Conservation (phyloP, 2,797 vertebrate genomes). For the Tenualosa ilisha region DNA sequence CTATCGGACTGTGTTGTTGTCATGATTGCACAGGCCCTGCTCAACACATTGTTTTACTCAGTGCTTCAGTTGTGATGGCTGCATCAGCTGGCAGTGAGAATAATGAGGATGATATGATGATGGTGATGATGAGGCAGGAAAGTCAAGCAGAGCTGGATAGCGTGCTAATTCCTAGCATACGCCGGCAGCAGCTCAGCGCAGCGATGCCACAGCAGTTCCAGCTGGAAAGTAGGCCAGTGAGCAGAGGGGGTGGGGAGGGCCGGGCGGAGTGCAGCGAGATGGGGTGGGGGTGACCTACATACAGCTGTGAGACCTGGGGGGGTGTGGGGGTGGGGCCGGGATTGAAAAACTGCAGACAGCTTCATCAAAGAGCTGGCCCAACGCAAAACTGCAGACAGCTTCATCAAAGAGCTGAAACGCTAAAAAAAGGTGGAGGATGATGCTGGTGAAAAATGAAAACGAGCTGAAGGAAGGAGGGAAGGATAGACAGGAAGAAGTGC, state of each 20-base stretch:
- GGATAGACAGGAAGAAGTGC: not conserved
- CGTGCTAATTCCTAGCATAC: conserved; percentile 36
- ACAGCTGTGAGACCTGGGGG: conserved; percentile 48
- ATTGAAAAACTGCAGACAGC: conserved; percentile 39
- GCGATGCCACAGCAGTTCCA: conserved; percentile 75
- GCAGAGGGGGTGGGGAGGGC: conserved; percentile 67
- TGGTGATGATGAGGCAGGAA: not conserved
- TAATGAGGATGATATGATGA: conserved; percentile 11
- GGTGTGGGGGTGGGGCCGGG: not conserved
- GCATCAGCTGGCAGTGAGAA: not conserved
- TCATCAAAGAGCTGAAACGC: conserved; percentile 22
- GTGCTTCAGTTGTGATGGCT: not conserved
- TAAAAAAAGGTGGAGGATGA: not conserved
- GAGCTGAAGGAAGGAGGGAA: not conserved
- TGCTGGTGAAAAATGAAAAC: not conserved
- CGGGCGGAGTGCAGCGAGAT: conserved; percentile 56
- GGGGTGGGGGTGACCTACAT: conserved; percentile 53
- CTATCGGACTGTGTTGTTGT: not conserved
- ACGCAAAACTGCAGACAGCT: conserved; percentile 29
- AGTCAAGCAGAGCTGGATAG: conserved; percentile 31
- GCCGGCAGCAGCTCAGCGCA: conserved; percentile 39
- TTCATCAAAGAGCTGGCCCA: conserved; percentile 25
- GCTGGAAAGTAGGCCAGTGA: conserved; percentile 77
- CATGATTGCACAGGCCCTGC: not conserved
- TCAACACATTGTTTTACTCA: not conserved